Evolutionary conservation across 2,888 invertebrate species (phyloP).

Genomic region (Caprella mutica): DNA sequence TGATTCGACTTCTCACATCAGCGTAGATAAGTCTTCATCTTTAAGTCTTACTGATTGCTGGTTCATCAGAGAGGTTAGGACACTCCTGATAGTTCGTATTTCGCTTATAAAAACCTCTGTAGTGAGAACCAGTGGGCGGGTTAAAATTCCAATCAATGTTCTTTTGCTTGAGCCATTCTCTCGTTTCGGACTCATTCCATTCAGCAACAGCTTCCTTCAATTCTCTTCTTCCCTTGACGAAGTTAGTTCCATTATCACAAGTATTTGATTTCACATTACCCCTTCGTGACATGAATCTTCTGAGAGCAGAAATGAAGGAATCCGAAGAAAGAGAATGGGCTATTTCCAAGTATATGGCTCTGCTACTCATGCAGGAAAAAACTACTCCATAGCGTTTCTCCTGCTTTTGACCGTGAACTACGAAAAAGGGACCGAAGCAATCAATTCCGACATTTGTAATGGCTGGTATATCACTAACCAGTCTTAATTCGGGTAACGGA

Average conservation of each 20-base stretch:
- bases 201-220: not conserved
- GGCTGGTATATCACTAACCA: not conserved
- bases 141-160: conserved; percentile 1
- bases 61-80: no score
- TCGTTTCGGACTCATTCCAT: no score
- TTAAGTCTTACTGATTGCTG: no score
- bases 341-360: not conserved
- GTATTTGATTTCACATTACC: not conserved
- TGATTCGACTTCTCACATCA: no score
- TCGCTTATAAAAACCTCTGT: not conserved
- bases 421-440: conserved; percentile 3
- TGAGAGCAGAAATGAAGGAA: not conserved
- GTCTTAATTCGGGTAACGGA: not conserved
- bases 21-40: no score
- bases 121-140: conserved; percentile 1
- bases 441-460: not conserved
- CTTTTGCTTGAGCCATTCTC: no score
- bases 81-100: no score
- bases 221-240: not conserved
- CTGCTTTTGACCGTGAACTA: not conserved
- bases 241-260: conserved; percentile 10
- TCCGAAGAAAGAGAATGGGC: not conserved
- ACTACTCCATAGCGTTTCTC: conserved; percentile 1
- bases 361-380: not conserved
- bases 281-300: not conserved